Evolutionary conservation across 2,888 invertebrate species (phyloP).

Genomic region (Siphlonurus alternatus): DNA sequence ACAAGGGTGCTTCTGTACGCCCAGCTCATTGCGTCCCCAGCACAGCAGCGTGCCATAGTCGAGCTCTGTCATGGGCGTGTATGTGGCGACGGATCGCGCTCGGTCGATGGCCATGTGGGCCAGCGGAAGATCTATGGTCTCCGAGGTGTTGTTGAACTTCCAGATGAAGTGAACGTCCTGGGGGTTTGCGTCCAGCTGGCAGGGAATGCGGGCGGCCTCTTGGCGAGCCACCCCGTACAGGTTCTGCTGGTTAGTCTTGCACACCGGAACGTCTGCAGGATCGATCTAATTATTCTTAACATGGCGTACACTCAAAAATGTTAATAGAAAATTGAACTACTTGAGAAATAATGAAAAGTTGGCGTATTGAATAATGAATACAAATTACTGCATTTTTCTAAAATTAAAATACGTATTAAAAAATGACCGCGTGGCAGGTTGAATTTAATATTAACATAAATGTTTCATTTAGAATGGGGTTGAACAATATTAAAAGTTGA

Average conservation of each 20-base stretch:
- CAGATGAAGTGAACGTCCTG: conserved; percentile 49
- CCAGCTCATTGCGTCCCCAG: conserved; percentile 56
- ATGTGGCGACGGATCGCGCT: conserved; percentile 44
- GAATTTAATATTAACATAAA: no score
- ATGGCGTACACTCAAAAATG: no score
- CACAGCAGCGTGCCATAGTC: conserved; percentile 60
- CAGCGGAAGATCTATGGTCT: conserved; percentile 47
- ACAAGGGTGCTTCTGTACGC: conserved; percentile 53
- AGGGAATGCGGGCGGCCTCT: conserved; percentile 48
- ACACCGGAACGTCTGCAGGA: conserved; percentile 49
- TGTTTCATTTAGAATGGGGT: no score
- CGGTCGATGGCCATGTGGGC: conserved; percentile 42
- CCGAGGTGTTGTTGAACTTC: conserved; percentile 61
- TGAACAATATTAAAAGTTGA: no score
- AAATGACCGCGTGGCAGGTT: no score
- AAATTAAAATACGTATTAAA: no score
- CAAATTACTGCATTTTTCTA: no score
- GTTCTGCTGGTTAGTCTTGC: conserved; percentile 47
- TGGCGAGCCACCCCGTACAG: conserved; percentile 55
- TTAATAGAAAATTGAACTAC: no score
- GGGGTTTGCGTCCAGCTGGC: conserved; percentile 62
- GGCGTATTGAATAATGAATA: no score
- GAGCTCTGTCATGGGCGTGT: conserved; percentile 51
- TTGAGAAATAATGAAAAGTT: no score
- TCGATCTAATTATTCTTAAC: no score